A percentile compares a stretch with the other conserved stretches of the same genome.
Evolutionary conservation across 2,888 invertebrate species (phyloP).

Genomic region (Ochropleura plecta): DNA sequence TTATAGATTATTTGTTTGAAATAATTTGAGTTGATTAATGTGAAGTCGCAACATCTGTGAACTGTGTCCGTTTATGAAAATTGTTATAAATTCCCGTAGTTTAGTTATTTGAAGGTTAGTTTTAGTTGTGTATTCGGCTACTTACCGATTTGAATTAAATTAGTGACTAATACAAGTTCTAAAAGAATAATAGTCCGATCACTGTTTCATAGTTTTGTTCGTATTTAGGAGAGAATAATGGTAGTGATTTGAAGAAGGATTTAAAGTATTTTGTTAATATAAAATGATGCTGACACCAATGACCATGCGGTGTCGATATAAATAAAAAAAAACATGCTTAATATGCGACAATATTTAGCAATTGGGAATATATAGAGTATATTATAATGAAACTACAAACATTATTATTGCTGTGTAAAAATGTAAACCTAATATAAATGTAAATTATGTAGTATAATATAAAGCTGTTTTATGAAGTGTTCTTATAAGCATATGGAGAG

Average conservation of each 20-base stretch:
- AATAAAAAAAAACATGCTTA: slow-evolving; percentile 81
- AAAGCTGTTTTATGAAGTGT: slow-evolving; percentile 90
- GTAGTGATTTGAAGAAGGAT: slow-evolving; percentile 68
- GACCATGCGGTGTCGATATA: slow-evolving; percentile 80
- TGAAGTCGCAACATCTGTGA: slow-evolving; percentile 76
- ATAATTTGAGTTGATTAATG: slow-evolving; percentile 74
- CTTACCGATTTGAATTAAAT: slow-evolving; percentile 77
- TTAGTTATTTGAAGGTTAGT: slow-evolving; percentile 80
- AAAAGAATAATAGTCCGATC: slow-evolving; percentile 73
- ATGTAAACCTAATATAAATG: slow-evolving; percentile 89
- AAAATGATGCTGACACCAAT: slow-evolving; percentile 78
- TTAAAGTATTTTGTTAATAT: slow-evolving; percentile 79
- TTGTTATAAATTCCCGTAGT: slow-evolving; percentile 81
- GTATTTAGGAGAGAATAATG: slow-evolving; percentile 65
- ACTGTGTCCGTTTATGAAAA: slow-evolving; percentile 78
- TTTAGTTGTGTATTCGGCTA: slow-evolving; percentile 81
- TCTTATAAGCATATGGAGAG: slow-evolving; percentile 88
- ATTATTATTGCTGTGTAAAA: slow-evolving; percentile 90
- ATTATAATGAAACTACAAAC: slow-evolving; percentile 87
- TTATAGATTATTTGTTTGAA: slow-evolving; percentile 87
- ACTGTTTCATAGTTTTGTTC: slow-evolving; percentile 73
- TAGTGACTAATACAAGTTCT: slow-evolving; percentile 81
- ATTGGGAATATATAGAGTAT: slow-evolving; percentile 88
- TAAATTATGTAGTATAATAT: slow-evolving; percentile 90
- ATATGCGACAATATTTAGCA: slow-evolving; percentile 90